phyloP scores from a whole-genome alignment of 2,113 vertebrate species.

The Paradoxurus hermaphroditus region DNA sequence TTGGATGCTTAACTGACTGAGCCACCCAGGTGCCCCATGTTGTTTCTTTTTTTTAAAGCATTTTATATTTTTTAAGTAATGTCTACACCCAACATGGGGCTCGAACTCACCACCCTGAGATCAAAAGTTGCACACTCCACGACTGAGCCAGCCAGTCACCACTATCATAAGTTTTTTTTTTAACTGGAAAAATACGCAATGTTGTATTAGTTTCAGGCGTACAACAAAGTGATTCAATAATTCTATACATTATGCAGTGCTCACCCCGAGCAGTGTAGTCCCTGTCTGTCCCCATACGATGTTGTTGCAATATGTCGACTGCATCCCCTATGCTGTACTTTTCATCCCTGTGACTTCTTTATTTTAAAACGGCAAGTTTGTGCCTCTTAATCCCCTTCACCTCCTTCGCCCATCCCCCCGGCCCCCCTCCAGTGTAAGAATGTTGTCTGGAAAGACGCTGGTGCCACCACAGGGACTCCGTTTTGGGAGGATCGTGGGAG shows the following conservation, averaged over 20 bases:
- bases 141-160: not conserved
- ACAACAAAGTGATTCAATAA: not conserved
- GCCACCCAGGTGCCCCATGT: too few relatives aligned
- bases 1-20: too few relatives aligned
- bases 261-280: not conserved
- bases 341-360: not conserved
- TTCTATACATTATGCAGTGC: not conserved
- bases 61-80: not conserved
- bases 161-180: not conserved
- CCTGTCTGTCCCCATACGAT: not conserved
- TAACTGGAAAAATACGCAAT: not conserved
- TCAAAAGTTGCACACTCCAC: not conserved
- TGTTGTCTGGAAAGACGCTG: conserved; percentile 18
- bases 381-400: not conserved
- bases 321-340: not conserved
- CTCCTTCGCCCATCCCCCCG: not conserved
- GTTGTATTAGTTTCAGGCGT: not conserved
- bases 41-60: not conserved
- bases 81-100: too few relatives aligned
- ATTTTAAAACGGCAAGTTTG: not conserved
- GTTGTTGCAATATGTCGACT: not conserved
- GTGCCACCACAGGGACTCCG: conserved; percentile 41
- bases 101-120: not conserved
- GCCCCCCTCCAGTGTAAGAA: not conserved
- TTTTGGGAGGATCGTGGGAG: conserved; percentile 72